phyloP scores from a whole-genome alignment of 2,113 vertebrate genomes.

The Nematolebias whitei region DNA sequence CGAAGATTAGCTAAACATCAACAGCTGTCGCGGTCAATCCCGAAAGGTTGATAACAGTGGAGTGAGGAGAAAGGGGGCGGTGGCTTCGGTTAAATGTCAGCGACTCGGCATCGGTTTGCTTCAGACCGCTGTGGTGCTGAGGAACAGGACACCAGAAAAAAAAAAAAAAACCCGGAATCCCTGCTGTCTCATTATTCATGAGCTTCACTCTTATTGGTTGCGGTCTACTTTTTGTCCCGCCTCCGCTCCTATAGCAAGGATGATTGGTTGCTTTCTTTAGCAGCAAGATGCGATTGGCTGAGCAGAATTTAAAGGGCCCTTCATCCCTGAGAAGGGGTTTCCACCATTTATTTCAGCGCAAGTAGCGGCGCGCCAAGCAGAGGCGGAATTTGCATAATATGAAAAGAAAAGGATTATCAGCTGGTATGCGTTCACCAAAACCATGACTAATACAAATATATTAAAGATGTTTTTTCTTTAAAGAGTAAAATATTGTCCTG shows the following conservation, averaged over 20 bases:
- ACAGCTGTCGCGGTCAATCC: constrained; percentile 77
- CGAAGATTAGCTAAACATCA: constrained; percentile 36
- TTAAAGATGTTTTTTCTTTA: too few relatives aligned
- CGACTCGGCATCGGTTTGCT: constrained; percentile 51
- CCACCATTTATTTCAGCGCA: background rate
- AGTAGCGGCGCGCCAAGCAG: background rate
- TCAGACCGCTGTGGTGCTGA: background rate
- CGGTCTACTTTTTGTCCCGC: background rate
- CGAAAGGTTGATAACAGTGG: constrained; percentile 15
- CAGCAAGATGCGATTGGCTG: constrained; percentile 56
- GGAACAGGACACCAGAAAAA: background rate
- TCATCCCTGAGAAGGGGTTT: constrained; percentile 12
- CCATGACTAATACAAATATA: too few relatives aligned
- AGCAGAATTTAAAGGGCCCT: background rate
- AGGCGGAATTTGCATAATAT: background rate
- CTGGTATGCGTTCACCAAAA: too few relatives aligned
- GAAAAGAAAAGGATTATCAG: too few relatives aligned
- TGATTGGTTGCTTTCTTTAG: constrained; percentile 42
- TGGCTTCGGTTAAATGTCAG: constrained; percentile 38
- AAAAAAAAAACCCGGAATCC: background rate
- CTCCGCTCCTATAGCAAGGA: background rate
- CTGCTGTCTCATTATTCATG: constrained; percentile 36
- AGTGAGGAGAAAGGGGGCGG: constrained; percentile 38
- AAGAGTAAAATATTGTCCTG: too few relatives aligned
- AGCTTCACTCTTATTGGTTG: constrained; percentile 32